phyloP scores from a whole-genome alignment of 2,888 invertebrate genomes.

The Ephialtes manifestator region DNA sequence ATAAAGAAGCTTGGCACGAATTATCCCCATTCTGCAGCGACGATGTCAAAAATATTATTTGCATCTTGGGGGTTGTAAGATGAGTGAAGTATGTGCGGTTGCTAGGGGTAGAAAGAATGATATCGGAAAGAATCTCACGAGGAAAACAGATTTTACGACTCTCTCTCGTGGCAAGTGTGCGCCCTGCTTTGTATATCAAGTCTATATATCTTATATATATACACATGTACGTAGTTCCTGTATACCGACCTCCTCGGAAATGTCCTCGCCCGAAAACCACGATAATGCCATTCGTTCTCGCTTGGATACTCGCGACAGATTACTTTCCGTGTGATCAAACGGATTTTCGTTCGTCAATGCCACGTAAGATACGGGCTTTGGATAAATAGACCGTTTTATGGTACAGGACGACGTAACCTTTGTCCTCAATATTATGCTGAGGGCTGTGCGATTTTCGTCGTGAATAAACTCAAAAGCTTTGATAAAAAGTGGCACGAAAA shows the following conservation, averaged over 20 bases:
- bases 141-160: conserved; percentile 60
- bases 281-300: conserved; percentile 32
- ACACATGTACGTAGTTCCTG: conserved; percentile 1
- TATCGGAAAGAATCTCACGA: conserved; percentile 42
- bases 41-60: conserved; percentile 33
- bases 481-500: not conserved
- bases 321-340: conserved; percentile 46
- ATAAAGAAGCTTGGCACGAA: conserved; percentile 29
- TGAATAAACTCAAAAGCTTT: not conserved
- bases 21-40: conserved; percentile 13
- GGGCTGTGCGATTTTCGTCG: conserved; percentile 3
- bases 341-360: conserved; percentile 45
- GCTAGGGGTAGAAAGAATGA: conserved; percentile 18
- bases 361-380: conserved; percentile 25
- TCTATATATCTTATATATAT: conserved; percentile 13
- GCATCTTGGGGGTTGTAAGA: conserved; percentile 27
- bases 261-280: conserved; percentile 22
- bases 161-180: conserved; percentile 26
- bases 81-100: conserved; percentile 33
- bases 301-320: conserved; percentile 30
- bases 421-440: not conserved
- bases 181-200: conserved; percentile 31
- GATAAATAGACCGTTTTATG: conserved; percentile 28
- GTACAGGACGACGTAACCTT: conserved; percentile 12
- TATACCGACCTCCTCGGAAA: not conserved